Percentiles rank a stretch among this genome's conserved stretches.
These are phyloP conservation scores for Dicycla oo DNA, from an alignment of 2,888 invertebrate genomes.

Conservation along the genomic window DNA sequence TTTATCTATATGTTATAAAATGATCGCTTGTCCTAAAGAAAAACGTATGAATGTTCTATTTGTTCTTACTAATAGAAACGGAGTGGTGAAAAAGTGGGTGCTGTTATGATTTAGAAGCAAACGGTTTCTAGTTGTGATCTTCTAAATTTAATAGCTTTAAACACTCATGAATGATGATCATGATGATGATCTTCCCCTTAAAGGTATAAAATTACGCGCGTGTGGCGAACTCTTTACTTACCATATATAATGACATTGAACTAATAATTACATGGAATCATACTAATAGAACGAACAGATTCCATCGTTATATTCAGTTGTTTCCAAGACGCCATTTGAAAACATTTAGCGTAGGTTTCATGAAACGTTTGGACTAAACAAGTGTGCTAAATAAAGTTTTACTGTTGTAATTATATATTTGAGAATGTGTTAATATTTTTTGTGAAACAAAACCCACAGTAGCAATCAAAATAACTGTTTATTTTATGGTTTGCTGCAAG, in stretches of 20 bases:
- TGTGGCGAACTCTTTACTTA: constrained; percentile 67
- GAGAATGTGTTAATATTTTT: not conserved
- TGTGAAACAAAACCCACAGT: not conserved
- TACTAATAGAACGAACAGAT: constrained; percentile 62
- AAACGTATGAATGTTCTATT: not conserved
- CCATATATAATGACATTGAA: constrained; percentile 77
- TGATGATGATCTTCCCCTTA: constrained; percentile 64
- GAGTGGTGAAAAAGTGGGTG: not conserved
- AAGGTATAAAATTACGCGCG: constrained; percentile 50
- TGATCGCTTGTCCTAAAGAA: not conserved
- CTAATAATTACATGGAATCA: constrained; percentile 66
- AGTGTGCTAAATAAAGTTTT: not conserved
- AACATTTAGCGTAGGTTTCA: not conserved
- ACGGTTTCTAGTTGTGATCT: not conserved
- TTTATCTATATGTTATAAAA: not conserved
- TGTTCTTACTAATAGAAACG: not conserved
- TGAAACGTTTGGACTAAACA: not conserved
- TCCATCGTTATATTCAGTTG: constrained; percentile 59
- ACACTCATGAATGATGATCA: not conserved
- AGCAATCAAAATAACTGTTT: not conserved
- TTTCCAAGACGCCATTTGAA: constrained; percentile 11
- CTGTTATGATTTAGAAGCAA: not conserved
- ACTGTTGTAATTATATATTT: not conserved
- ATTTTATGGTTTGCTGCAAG: constrained; percentile 32
- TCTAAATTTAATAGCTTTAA: not conserved